phyloP scores from a whole-genome alignment of 2,888 invertebrate genomes.

The Tholera decimalis region DNA sequence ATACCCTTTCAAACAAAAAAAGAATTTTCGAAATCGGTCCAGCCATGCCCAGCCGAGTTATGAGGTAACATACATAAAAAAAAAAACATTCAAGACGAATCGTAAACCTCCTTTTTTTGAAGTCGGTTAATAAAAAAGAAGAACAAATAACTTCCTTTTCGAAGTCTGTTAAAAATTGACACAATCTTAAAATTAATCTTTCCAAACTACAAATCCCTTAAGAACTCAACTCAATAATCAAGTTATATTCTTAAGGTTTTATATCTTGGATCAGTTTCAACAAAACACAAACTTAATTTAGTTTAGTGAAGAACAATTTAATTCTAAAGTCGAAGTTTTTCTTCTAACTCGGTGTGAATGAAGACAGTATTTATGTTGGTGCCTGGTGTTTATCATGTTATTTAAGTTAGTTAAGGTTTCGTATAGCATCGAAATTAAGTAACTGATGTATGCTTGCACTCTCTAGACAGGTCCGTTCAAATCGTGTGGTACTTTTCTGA shows the following conservation, averaged over 20 bases:
- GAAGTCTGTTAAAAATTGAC: not conserved
- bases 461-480: too few relatives aligned
- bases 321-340: constrained; percentile 38
- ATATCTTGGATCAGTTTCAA: constrained; percentile 33
- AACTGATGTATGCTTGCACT: too few relatives aligned
- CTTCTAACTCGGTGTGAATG: constrained; percentile 19
- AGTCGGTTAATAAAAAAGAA: too few relatives aligned
- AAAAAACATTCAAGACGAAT: too few relatives aligned
- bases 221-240: constrained; percentile 25
- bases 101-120: too few relatives aligned
- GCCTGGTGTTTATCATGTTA: constrained; percentile 38
- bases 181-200: constrained; percentile 2
- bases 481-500: too few relatives aligned
- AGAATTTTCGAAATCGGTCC: too few relatives aligned
- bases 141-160: too few relatives aligned
- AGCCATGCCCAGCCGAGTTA: too few relatives aligned
- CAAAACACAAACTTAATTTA: constrained; percentile 38
- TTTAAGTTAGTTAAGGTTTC: constrained; percentile 21
- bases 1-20: too few relatives aligned
- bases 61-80: too few relatives aligned
- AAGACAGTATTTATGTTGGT: constrained; percentile 15
- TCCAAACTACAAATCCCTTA: not conserved
- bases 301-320: constrained; percentile 50
- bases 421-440: not conserved
- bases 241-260: constrained; percentile 24